Percentiles rank a stretch among this genome's conserved stretches.
Evolutionary conservation across 2,113 vertebrate species (phyloP).

Genomic region (Trichomycterus rosablanca): DNA sequence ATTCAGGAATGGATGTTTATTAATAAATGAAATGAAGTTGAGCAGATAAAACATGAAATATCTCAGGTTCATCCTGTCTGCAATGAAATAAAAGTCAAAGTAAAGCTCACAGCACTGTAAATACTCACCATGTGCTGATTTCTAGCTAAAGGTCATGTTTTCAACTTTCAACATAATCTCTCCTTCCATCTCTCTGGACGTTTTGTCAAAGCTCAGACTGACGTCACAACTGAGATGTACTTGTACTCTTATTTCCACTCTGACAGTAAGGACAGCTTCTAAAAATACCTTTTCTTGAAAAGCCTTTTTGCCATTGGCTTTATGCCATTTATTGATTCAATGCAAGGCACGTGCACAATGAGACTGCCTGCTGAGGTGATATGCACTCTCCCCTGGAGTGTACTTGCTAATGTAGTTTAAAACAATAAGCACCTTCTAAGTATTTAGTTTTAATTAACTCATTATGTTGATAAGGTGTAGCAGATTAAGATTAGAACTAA

Average conservation of each 20-base stretch:
- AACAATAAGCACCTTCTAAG: too few relatives aligned
- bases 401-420: too few relatives aligned
- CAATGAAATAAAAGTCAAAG: too few relatives aligned
- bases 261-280: constrained; percentile 21
- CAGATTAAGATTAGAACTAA: too few relatives aligned
- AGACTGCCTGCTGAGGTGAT: background rate
- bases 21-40: too few relatives aligned
- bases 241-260: constrained; percentile 2
- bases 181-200: constrained; percentile 25
- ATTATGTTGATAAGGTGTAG: too few relatives aligned
- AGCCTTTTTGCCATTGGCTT: background rate
- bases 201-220: constrained; percentile 14
- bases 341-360: background rate
- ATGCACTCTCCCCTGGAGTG: too few relatives aligned
- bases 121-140: background rate
- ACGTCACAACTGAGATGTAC: constrained; percentile 22
- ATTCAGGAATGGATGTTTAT: too few relatives aligned
- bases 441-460: too few relatives aligned
- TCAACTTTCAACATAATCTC: background rate
- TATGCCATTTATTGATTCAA: background rate
- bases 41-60: too few relatives aligned
- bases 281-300: constrained; percentile 24
- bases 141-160: constrained; percentile 11
- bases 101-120: too few relatives aligned
- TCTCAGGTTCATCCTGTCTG: too few relatives aligned